A percentile compares a stretch with the other conserved stretches of the same genome.
phyloP scores from a whole-genome alignment of 2,113 vertebrate genomes.

The Coptodon bakossiorum region DNA sequence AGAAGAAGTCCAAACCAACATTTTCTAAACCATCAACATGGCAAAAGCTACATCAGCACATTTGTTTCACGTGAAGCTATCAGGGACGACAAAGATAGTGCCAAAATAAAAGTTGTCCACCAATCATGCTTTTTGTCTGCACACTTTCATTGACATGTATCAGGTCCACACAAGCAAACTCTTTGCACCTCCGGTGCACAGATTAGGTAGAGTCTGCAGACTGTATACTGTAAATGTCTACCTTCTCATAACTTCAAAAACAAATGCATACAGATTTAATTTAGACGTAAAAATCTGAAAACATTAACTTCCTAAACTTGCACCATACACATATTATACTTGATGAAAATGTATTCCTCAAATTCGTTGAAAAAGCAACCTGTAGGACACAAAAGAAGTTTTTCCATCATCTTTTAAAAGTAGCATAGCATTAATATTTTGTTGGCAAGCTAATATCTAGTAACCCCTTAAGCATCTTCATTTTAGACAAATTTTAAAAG shows the following conservation, averaged over 20 bases:
- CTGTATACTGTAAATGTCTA: background rate
- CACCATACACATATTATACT: slow-evolving; percentile 22
- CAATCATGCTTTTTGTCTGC: background rate
- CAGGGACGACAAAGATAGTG: background rate
- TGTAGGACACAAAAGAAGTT: background rate
- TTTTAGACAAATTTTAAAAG: background rate
- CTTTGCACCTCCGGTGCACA: background rate
- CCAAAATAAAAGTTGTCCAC: background rate
- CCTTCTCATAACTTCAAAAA: background rate
- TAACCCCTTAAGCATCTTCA: background rate
- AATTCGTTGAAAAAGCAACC: background rate
- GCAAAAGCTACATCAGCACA: background rate
- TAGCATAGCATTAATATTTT: background rate
- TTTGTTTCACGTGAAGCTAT: background rate
- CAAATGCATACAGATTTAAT: background rate
- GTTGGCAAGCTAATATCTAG: background rate
- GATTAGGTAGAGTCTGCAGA: background rate
- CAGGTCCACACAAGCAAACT: background rate
- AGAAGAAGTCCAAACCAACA: background rate
- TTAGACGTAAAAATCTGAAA: slow-evolving; percentile 15
- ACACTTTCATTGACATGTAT: background rate
- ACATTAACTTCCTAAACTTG: slow-evolving; percentile 30
- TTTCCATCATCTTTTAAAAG: background rate
- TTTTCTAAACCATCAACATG: background rate
- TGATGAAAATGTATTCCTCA: slow-evolving; percentile 15